Conservation (phyloP, 2,888 invertebrate species). For the Arrhopalites spinosus region DNA sequence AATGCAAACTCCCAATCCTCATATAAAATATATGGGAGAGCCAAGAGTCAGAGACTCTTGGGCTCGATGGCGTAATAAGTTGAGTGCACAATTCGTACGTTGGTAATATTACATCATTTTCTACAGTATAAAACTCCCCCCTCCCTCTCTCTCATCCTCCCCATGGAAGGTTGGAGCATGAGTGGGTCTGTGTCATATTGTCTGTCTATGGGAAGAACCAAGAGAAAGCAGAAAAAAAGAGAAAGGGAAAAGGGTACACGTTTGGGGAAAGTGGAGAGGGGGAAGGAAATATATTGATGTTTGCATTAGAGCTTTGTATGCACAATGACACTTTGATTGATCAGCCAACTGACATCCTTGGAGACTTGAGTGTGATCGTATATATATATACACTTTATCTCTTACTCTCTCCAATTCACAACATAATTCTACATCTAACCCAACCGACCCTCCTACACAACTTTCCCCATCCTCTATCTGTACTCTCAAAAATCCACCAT, state of each 20-base stretch:
- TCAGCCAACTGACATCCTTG: conserved; percentile 29
- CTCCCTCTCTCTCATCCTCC: not conserved
- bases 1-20: too few relatives aligned
- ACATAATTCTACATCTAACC: not conserved
- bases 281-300: conserved; percentile 31
- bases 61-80: too few relatives aligned
- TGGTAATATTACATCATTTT: too few relatives aligned
- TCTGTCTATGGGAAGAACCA: too few relatives aligned
- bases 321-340: conserved; percentile 33
- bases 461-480: not conserved
- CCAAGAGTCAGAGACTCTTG: too few relatives aligned
- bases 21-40: too few relatives aligned
- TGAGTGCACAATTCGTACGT: too few relatives aligned
- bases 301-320: conserved; percentile 21
- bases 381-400: conserved; percentile 10
- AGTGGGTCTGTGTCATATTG: too few relatives aligned
- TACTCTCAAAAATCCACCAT: too few relatives aligned
- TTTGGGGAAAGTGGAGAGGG: not conserved
- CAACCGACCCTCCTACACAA: not conserved
- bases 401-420: not conserved
- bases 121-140: too few relatives aligned
- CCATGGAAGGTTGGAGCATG: not conserved
- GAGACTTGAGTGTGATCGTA: conserved; percentile 3
- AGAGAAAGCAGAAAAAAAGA: not conserved
- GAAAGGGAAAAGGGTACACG: not conserved